These are phyloP conservation scores for Shargacucullia verbasci DNA, from an alignment of 2,888 invertebrate genomes.

Conservation along the genomic window DNA sequence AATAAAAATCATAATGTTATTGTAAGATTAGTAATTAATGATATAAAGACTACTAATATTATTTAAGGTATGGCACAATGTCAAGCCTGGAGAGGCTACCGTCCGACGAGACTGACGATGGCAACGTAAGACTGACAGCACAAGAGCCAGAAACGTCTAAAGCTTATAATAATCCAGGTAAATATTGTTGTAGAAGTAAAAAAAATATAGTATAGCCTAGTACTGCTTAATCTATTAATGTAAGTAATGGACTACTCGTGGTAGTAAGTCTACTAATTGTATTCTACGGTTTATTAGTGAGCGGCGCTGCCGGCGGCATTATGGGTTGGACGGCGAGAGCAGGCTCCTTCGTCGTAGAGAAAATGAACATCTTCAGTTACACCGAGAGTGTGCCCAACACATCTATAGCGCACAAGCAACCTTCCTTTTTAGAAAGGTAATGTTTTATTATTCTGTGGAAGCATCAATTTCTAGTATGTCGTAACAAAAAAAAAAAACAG, in stretches of 20 bases:
- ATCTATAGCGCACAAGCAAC: slow-evolving; percentile 83
- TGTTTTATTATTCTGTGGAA: slow-evolving; percentile 27
- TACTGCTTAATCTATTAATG: too few relatives aligned
- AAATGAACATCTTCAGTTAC: slow-evolving; percentile 90
- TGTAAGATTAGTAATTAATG: slow-evolving; percentile 30
- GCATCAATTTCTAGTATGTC: too few relatives aligned
- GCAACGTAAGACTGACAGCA: slow-evolving; percentile 84
- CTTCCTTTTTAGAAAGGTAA: slow-evolving; percentile 86
- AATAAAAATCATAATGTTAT: slow-evolving; percentile 29
- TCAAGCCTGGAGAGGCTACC: slow-evolving; percentile 92
- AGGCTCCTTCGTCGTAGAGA: slow-evolving; percentile 94
- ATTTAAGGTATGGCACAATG: slow-evolving; percentile 91
- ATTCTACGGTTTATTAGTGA: slow-evolving; percentile 52
- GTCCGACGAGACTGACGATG: slow-evolving; percentile 90
- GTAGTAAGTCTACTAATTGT: not conserved
- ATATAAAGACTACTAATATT: slow-evolving; percentile 47
- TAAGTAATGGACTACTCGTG: not conserved
- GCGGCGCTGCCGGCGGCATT: slow-evolving; percentile 85
- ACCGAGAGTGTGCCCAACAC: slow-evolving; percentile 84
- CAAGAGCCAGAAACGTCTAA: slow-evolving; percentile 78
- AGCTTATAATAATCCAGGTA: slow-evolving; percentile 74
- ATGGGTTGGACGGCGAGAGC: slow-evolving; percentile 94
- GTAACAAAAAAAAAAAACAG: too few relatives aligned
- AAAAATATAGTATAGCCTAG: too few relatives aligned
- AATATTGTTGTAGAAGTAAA: slow-evolving; percentile 10